phyloP scores from a whole-genome alignment of 2,113 vertebrate genomes.

The Rhineura floridana region DNA sequence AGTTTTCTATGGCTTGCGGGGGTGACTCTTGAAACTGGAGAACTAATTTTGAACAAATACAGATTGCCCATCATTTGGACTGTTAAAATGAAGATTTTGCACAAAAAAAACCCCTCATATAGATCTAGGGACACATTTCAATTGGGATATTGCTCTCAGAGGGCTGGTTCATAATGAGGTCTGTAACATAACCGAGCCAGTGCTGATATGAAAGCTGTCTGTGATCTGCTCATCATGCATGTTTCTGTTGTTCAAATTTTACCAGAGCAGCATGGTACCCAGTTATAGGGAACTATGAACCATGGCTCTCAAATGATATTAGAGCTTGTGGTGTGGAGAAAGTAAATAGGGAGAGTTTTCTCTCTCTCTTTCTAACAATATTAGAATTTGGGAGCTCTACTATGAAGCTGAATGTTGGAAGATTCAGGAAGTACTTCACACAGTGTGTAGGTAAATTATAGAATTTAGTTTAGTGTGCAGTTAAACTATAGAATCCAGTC shows the following conservation, averaged over 20 bases:
- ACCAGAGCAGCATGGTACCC: not conserved
- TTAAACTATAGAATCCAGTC: no score
- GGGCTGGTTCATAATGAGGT: not conserved
- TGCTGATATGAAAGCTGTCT: not conserved
- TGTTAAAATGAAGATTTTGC: not conserved
- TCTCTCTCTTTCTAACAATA: no score
- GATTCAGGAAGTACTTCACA: no score
- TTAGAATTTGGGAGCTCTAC: no score
- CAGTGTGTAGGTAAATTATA: no score
- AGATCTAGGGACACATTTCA: not conserved
- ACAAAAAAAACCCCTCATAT: no score
- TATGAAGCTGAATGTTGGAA: no score
- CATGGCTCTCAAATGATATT: no score
- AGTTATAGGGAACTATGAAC: no score
- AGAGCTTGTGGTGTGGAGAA: no score
- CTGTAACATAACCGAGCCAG: not conserved
- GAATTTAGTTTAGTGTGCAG: no score
- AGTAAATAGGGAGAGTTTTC: no score
- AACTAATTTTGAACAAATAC: not conserved
- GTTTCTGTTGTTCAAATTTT: not conserved
- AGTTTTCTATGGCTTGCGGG: constrained; percentile 27
- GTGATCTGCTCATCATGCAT: not conserved
- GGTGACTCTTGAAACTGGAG: constrained; percentile 30
- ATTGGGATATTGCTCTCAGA: not conserved
- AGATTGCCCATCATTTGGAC: not conserved